Evolutionary conservation across 2,888 invertebrate species (phyloP).

Genomic region (Biston stratarius): DNA sequence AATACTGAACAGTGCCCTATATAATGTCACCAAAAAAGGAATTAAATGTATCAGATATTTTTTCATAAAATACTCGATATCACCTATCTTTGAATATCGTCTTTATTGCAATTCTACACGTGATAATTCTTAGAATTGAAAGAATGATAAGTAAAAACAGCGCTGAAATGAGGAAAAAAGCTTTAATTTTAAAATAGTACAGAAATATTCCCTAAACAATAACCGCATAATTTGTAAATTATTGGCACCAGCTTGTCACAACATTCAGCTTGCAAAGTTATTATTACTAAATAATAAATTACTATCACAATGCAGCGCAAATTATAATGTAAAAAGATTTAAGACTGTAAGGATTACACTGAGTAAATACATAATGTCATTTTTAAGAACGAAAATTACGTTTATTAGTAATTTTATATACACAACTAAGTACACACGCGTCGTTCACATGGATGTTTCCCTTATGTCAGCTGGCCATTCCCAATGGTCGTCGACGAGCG

Average conservation of each 20-base stretch:
- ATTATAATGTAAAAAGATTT: conserved; percentile 36
- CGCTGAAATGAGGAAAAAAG: conserved; percentile 18
- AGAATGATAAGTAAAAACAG: conserved; percentile 17
- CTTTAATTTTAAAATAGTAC: conserved; percentile 44
- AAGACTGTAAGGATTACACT: conserved; percentile 15
- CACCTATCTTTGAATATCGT: too few species aligned
- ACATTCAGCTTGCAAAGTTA: conserved; percentile 17
- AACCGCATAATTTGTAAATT: conserved; percentile 18
- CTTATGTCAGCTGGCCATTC: conserved; percentile 64
- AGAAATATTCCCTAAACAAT: conserved; percentile 39
- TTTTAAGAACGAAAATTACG: conserved; percentile 41
- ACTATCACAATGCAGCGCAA: conserved; percentile 31
- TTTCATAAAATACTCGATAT: too few species aligned
- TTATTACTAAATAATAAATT: conserved; percentile 34
- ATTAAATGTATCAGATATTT: too few species aligned
- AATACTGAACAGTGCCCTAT: too few species aligned
- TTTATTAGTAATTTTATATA: conserved; percentile 69
- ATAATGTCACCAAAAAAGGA: too few species aligned
- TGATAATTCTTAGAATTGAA: too few species aligned
- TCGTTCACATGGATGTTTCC: conserved; percentile 52
- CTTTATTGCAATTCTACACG: too few species aligned
- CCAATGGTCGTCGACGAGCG: conserved; percentile 45
- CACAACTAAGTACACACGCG: conserved; percentile 63
- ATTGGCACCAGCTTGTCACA: conserved; percentile 5
- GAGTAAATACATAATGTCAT: conserved; percentile 29